Base-by-base conservation (phyloP, 2,888 invertebrate species). In the Tenthredo scrophulariae region DNA sequence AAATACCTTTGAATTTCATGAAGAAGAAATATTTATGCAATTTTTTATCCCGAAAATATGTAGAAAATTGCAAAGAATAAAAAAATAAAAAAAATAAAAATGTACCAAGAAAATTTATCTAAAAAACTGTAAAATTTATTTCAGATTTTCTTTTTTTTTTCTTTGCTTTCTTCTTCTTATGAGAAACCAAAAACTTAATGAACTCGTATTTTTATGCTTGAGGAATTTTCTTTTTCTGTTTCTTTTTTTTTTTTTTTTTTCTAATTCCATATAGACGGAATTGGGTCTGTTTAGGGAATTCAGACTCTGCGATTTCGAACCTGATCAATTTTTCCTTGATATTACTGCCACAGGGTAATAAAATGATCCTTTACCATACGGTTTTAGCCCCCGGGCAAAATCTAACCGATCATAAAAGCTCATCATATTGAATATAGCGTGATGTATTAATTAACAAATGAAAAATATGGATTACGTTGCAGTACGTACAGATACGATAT, bases 1-100 rank as follows among this genome's bases (percentile, higher is more conserved):
- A 62, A 80, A 62, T 80, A 79, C 58, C 58, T 62, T 9, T 9
- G 77, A 50, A 50, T 50, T 37, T 79, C 26, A 9, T 40, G 5
- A 18, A 37, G 13, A 5, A n/a, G 13, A n/a, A 70, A 26, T 26
- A 26, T 15, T 6, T 15, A 29, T 18, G 15, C 15, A 67, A 67
- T 67, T 67, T 65, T 13, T 29, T 67, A 26, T 65, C 22, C 26
- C 29, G 33, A 6, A 37, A 0, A 26, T 33, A 13, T 5, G 22
- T 7, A 29, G 6, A 29, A 65, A 10, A 65, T 5, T 18, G 50
- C 5, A n/a, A n/a, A n/a, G n/a, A n/a, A n/a, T n/a, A n/a, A n/a
- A n/a, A n/a, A n/a, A n/a, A n/a, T 0, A 50, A 50, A 50, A 18
- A 50, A 18, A 18, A 50, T n/a, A n/a, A n/a, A 50, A 50, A n/a